Evolutionary conservation across 1,140 invertebrate genomes (phyloP), one percentile per base, ranked within the genome.

Genomic region (Pogonomyrmex californicus): DNA sequence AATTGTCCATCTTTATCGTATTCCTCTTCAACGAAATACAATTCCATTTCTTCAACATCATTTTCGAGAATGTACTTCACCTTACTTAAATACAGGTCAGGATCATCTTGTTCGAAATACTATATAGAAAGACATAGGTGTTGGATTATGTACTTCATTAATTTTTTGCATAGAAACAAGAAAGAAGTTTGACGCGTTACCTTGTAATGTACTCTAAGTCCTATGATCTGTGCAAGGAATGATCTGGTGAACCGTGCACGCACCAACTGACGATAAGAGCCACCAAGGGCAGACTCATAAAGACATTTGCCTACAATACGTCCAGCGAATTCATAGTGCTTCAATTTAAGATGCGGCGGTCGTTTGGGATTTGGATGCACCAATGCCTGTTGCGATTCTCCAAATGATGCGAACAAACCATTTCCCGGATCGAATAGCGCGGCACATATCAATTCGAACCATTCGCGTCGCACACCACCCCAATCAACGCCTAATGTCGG

Each of bases 51-150:
- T 63, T 98, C 97, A 54, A 99, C 97, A 95, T 99, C 97, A 88
- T 99, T 98, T 90, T 99, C 98, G 78, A 99, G 94, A 73, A 99
- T 98, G 94, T 98, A 99, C 93, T 98, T 98, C 17, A 99, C 97
- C 96, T 99, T 99, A 14, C 97, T 97, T 73, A 98, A 95, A 94
- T 98, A 99, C 38, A 99, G 95, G 94, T 99, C 98, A 0, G 98
- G 98, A 95, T 99, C 98, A 93, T 99, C 98, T 95, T 98, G 98
- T 93, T 99, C 98, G 95, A 99, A 99, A 95, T 99, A 99, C 97
- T 98, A 94, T 23, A n/a, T 5, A 36, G 54, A 33, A 56, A 23
- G 6, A 36, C 14, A 36, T 1, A 47, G 1, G 33, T 36, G 1
- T 47, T 38, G 23, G 0, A 63, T 30, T 51, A 58, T 65, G 10